Evolutionary conservation across 1,140 invertebrate species (phyloP), one percentile per base, ranked within the genome.

Genomic region (Nomia melanderi): DNA sequence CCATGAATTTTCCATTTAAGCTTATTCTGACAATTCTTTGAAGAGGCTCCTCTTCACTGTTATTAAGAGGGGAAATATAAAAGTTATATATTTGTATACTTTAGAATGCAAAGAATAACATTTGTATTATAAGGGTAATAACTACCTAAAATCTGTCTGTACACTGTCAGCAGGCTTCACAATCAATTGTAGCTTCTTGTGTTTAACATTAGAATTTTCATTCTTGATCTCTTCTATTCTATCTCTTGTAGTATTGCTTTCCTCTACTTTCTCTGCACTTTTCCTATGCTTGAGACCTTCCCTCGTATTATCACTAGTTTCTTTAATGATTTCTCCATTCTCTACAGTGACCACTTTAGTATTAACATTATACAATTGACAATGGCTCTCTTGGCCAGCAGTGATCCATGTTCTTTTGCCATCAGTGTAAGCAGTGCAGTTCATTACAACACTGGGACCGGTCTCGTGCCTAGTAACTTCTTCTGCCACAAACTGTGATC

Each of bases 301-400:
- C 33, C 80, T 88, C 50, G 77, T n/a, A 65, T 67, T 71, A 59
- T 81, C 23, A 12, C 86, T 88, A 89, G 85, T 56, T 31, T 84
- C 88, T 79, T 92, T 92, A 9, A 75, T 89, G 79, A 93, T 84
- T 59, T 93, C 89, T 20, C 91, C 88, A 78, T 93, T 93, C 70
- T 93, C 91, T n/a, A 89, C 62, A 12, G 78, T 87, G 20, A 89
- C 93, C 79, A 97, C 93, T 74, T 95, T 94, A 57, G 95, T 94
- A 88, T 96, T 96, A 0, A 98, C 95, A 89, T 94, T 95, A 88
- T 98, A 98, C 78, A 98, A 92, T 86, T 98, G 96, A 91, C 97
- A 98, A 86, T 97, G 96, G 66, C 96, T 97, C 93, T 98, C 97
- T 92, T 98, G 96, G 2, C 97, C 98, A 50, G 96, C 97, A 27